These are phyloP conservation scores for Scrobipalpa costella DNA, from an alignment of 2,888 invertebrate species.

Conservation along the genomic window DNA sequence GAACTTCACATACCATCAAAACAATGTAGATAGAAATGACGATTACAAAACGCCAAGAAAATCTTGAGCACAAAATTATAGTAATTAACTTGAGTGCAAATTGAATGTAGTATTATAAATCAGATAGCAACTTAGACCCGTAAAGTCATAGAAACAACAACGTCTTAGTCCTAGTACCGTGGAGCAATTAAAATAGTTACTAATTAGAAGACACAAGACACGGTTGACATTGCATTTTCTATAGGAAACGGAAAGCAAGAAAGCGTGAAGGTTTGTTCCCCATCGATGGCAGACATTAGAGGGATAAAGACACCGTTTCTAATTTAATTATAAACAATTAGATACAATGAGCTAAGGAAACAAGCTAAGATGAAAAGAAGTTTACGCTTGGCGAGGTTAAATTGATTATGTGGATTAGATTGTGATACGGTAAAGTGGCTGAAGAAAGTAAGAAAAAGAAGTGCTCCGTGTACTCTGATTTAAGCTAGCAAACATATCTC, in stretches of 20 bases:
- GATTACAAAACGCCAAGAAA: slow-evolving; percentile 5
- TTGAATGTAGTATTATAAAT: not conserved
- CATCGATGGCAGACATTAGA: slow-evolving; percentile 35
- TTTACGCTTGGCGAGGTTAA: not conserved
- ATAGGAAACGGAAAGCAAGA: slow-evolving; percentile 38
- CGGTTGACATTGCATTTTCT: slow-evolving; percentile 36
- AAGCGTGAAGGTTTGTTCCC: slow-evolving; percentile 38
- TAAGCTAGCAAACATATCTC: too few relatives aligned
- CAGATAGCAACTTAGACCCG: not conserved
- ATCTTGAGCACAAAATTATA: not conserved
- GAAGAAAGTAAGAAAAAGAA: not conserved
- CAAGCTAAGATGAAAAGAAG: slow-evolving; percentile 15
- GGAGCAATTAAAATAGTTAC: not conserved
- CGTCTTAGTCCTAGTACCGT: not conserved
- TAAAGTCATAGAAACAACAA: not conserved
- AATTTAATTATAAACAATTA: slow-evolving; percentile 34
- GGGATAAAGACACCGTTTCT: slow-evolving; percentile 35
- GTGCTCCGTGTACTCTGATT: not conserved
- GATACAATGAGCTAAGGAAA: slow-evolving; percentile 22
- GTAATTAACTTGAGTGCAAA: not conserved
- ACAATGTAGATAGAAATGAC: slow-evolving; percentile 1
- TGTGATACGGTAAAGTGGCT: not conserved
- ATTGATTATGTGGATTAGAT: slow-evolving; percentile 16
- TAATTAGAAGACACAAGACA: slow-evolving; percentile 24
- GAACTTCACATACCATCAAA: not conserved